A percentile compares a stretch with the other conserved stretches of the same genome.
These are phyloP conservation scores for Sternotherus odoratus DNA, from an alignment of 2,797 vertebrate genomes.

Conservation along the genomic window DNA sequence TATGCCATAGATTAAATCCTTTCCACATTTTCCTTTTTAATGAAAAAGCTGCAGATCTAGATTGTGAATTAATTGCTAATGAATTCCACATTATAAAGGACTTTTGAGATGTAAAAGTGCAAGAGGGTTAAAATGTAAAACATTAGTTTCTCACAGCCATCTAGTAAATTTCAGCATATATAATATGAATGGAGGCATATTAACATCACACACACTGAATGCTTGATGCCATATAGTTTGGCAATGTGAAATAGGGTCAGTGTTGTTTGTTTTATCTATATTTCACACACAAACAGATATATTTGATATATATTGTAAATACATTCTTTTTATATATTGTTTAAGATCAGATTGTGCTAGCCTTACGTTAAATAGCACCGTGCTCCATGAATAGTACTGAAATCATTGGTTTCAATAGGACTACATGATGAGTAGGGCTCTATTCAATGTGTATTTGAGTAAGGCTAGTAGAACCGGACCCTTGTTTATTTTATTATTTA, in stretches of 20 bases:
- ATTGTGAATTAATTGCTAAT: conserved; percentile 4
- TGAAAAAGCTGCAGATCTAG: not conserved
- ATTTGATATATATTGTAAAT: not conserved
- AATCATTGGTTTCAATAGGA: not conserved
- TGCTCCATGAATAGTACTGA: not conserved
- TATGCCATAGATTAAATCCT: not conserved
- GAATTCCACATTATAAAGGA: not conserved
- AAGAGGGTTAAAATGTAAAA: not conserved
- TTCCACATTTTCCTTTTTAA: not conserved
- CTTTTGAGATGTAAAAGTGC: not conserved
- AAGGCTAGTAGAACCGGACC: not conserved
- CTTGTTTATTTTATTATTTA: not conserved
- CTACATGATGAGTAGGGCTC: not conserved
- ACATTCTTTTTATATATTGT: not conserved
- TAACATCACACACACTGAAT: not conserved
- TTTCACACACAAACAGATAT: not conserved
- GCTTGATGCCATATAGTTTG: not conserved
- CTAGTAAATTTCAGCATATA: not conserved
- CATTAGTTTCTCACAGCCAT: conserved; percentile 2
- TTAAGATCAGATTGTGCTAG: not conserved
- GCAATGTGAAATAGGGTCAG: not conserved
- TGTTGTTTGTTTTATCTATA: not conserved
- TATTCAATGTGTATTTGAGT: not conserved
- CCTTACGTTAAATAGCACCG: not conserved
- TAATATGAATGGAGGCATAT: not conserved